Evolutionary conservation across 2,113 vertebrate species (phyloP).

Genomic region (Terrapene triunguis): DNA sequence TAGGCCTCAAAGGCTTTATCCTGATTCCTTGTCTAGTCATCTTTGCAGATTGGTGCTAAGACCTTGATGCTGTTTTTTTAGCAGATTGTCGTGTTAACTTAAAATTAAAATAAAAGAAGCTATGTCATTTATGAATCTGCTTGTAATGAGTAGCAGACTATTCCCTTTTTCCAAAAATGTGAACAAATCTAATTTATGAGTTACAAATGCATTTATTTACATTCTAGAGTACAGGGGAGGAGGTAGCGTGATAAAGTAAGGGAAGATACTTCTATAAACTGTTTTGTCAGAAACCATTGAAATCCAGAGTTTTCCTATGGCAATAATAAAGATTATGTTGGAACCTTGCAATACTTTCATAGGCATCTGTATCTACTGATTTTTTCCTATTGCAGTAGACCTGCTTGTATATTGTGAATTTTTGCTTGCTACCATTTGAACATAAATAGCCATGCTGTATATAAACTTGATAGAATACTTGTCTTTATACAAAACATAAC

Average conservation of each 20-base stretch:
- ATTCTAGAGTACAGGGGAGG: not conserved
- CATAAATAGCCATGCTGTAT: not conserved
- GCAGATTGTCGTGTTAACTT: not conserved
- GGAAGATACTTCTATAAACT: not conserved
- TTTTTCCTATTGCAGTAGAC: not conserved
- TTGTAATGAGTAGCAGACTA: not conserved
- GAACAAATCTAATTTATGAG: fast-evolving
- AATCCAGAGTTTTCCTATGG: not conserved
- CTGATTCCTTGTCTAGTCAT: constrained; percentile 16
- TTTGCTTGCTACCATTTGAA: not conserved
- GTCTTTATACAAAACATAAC: not conserved
- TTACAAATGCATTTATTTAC: not conserved
- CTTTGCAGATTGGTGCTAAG: not conserved
- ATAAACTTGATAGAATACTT: not conserved
- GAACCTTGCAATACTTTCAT: not conserved
- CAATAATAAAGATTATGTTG: not conserved
- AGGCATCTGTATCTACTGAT: not conserved
- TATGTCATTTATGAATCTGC: not conserved
- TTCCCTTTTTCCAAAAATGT: not conserved
- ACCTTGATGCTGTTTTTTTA: not conserved
- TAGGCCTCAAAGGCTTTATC: not conserved
- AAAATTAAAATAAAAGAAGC: not conserved
- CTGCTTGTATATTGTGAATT: not conserved
- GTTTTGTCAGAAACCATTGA: not conserved
- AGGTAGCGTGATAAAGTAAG: not conserved